These are phyloP conservation scores for Rhea americana DNA, from an alignment of 2,113 vertebrate genomes.

Conservation along the genomic window DNA sequence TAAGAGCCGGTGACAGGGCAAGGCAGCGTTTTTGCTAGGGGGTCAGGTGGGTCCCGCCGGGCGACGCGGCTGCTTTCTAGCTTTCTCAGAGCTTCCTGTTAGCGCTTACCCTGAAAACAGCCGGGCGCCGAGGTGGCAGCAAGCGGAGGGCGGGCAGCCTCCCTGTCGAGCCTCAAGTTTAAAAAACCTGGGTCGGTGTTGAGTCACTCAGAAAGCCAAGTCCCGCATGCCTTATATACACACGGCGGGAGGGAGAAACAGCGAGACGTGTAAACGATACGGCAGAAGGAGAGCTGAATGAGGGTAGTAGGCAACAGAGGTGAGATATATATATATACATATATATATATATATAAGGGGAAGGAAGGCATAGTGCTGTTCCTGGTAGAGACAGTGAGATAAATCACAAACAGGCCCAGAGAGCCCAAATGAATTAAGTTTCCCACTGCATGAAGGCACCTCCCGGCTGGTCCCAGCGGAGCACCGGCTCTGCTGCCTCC, in stretches of 20 bases:
- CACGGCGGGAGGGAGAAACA: not conserved
- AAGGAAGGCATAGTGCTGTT: not conserved
- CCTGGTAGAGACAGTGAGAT: not conserved
- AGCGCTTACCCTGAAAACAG: not conserved
- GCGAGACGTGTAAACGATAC: no score
- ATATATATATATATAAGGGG: no score
- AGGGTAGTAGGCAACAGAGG: no score
- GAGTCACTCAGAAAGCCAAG: not conserved
- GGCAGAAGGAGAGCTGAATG: not conserved
- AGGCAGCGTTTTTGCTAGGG: not conserved
- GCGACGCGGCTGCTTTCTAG: not conserved
- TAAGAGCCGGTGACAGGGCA: not conserved
- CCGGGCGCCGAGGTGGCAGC: fast-evolving
- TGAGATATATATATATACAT: no score
- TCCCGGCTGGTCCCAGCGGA: not conserved
- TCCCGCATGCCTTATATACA: fast-evolving
- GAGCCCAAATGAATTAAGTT: not conserved
- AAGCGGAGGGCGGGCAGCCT: not conserved
- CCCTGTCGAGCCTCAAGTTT: fast-evolving
- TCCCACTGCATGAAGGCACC: not conserved
- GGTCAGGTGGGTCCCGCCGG: not conserved
- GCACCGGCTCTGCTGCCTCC: not conserved
- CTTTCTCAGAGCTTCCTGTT: not conserved
- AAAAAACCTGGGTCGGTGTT: not conserved
- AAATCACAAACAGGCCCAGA: not conserved